A percentile compares a stretch with the other conserved stretches of the same genome.
Evolutionary conservation across 2,797 vertebrate species (phyloP).

Genomic region (Oreochromis mossambicus): DNA sequence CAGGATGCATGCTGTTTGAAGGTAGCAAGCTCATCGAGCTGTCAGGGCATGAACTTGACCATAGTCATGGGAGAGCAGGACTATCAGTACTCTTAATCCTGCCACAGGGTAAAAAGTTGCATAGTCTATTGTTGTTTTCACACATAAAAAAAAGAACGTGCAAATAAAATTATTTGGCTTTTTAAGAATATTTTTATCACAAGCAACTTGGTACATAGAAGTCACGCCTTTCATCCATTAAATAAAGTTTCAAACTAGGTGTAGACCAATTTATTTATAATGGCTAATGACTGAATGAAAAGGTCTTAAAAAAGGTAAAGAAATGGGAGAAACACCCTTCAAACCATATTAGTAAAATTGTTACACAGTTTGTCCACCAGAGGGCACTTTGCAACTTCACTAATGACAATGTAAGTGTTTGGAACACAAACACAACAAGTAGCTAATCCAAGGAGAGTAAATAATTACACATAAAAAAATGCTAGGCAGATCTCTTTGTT

Average conservation of each 20-base stretch:
- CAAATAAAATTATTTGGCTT: background rate
- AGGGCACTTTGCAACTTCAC: background rate
- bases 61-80: background rate
- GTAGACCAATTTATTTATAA: background rate
- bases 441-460: background rate
- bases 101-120: background rate
- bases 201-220: background rate
- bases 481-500: background rate
- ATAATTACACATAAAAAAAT: background rate
- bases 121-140: background rate
- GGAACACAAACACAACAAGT: background rate
- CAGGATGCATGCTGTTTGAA: slow-evolving; percentile 7
- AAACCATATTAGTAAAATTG: background rate
- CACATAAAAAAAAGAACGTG: accelerated
- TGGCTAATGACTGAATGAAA: background rate
- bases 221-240: accelerated
- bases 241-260: background rate
- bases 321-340: background rate
- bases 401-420: background rate
- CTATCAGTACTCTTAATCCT: background rate
- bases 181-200: background rate
- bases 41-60: slow-evolving; percentile 5
- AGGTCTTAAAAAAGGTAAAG: background rate
- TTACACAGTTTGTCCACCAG: background rate
- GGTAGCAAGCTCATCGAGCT: slow-evolving; percentile 9